phyloP scores from a whole-genome alignment of 2,888 invertebrate genomes.

The Drosophila stalkeri region DNA sequence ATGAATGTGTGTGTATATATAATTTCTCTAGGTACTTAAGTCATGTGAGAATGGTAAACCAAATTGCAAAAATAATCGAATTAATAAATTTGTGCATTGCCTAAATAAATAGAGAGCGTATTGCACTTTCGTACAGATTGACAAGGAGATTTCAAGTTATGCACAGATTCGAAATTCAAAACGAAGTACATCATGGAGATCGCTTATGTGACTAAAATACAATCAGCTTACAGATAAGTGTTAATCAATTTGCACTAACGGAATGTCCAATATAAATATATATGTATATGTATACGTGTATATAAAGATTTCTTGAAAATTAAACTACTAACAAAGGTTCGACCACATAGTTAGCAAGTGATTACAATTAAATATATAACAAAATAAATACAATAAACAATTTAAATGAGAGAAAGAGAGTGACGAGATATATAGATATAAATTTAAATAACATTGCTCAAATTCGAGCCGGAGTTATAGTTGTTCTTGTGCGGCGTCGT shows the following conservation, averaged over 20 bases:
- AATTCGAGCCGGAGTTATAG: constrained; percentile 53
- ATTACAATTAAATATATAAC: constrained; percentile 34
- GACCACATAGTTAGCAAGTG: constrained; percentile 19
- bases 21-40: constrained; percentile 75
- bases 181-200: constrained; percentile 72
- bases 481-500: constrained; percentile 59
- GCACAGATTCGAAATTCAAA: constrained; percentile 49
- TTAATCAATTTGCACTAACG: constrained; percentile 68
- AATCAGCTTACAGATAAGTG: constrained; percentile 47
- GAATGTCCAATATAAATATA: constrained; percentile 59
- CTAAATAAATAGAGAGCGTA: constrained; percentile 41
- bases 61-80: constrained; percentile 34
- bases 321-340: constrained; percentile 51
- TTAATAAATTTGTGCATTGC: constrained; percentile 47
- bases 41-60: constrained; percentile 51
- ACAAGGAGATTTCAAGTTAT: constrained; percentile 43
- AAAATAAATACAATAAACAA: constrained; percentile 34
- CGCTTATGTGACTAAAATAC: constrained; percentile 57
- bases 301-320: constrained; percentile 18
- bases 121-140: constrained; percentile 30
- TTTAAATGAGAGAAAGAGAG: not conserved
- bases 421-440: not conserved
- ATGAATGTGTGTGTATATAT: constrained; percentile 56
- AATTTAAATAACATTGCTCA: constrained; percentile 66
- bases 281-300: not conserved